Base-by-base conservation (phyloP, 37 sponge, comb jelly and placozoan genomes). In the Theonella swinhoei region DNA sequence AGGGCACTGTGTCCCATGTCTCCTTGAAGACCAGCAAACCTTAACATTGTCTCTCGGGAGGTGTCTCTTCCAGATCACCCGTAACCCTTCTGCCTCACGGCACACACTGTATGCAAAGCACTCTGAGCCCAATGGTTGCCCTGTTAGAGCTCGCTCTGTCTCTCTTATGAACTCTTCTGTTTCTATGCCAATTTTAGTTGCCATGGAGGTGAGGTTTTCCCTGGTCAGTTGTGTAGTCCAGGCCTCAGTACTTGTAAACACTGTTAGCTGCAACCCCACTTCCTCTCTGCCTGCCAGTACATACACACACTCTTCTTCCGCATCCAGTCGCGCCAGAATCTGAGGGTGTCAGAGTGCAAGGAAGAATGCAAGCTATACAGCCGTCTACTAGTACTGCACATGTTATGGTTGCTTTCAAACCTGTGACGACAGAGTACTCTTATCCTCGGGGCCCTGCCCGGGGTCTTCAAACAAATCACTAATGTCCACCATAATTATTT, bases 61-160 rank as follows among this genome's bases (percentile, higher is more conserved):
- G 61, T 88, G 88, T 42, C 80, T 83, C 85, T 92, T 92, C 88
- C 88, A 92, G 11, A 42, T 43, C 70, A 92, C 32, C 69, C 80
- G 74, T 62, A 87, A 41, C 24, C 66, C 74, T 31, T 32, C 43
- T 3, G 80, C 20, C 3, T 23, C 19, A n/a, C 9, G 38, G 14
- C 35, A 24, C 29, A 43, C 63, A 3, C 58, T 38, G 40, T 88
- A 92, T 0, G 76, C 62, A 43, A 88, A 92, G 66, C 39, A 58
- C 4, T 33, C 20, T 1, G 23, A n/a, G 1, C 59, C 81, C 23
- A 60, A 32, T 4, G 70, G 31, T 29, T 76, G 70, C 59, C 82
- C 60, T 1, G 76, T 68, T 7, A 92, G 81, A 3, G 92, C 92
- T 24, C 47, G 74, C 38, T 79, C 37, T 1, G 88, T 81, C 33